A percentile compares a stretch with the other conserved stretches of the same genome.
Conservation (phyloP, 2,113 vertebrate species). For the Labrus mixtus region DNA sequence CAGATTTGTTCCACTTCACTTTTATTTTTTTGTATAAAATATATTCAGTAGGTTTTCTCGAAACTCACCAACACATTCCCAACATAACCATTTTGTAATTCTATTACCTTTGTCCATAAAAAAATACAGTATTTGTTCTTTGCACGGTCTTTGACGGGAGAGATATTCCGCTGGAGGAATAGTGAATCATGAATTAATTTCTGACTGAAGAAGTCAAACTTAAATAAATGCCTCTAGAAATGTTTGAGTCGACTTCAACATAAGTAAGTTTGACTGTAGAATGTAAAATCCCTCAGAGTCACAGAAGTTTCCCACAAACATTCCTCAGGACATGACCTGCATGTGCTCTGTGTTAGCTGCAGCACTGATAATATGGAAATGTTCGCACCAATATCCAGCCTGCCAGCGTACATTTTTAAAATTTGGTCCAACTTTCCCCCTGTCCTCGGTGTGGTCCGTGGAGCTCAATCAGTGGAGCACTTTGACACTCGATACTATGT, state of each 20-base stretch:
- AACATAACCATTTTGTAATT: no score
- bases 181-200: neutral
- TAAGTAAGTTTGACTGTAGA: neutral
- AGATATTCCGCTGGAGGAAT: neutral
- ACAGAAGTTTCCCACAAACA: neutral
- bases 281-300: neutral
- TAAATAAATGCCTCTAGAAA: neutral
- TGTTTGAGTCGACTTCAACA: neutral
- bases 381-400: constrained; percentile 18
- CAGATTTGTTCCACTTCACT: no score
- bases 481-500: constrained; percentile 64
- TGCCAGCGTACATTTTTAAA: constrained; percentile 25
- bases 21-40: no score
- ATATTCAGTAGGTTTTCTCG: no score
- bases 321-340: constrained; percentile 1
- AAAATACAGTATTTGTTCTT: no score
- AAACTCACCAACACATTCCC: no score
- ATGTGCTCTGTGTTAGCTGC: constrained; percentile 10
- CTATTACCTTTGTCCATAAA: no score
- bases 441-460: constrained; percentile 40
- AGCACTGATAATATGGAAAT: constrained; percentile 26
- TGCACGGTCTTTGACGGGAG: neutral
- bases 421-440: constrained; percentile 27
- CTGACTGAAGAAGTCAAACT: neutral
- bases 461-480: constrained; percentile 62